phyloP scores from a whole-genome alignment of 2,797 vertebrate species.

The Trichosurus vulpecula region DNA sequence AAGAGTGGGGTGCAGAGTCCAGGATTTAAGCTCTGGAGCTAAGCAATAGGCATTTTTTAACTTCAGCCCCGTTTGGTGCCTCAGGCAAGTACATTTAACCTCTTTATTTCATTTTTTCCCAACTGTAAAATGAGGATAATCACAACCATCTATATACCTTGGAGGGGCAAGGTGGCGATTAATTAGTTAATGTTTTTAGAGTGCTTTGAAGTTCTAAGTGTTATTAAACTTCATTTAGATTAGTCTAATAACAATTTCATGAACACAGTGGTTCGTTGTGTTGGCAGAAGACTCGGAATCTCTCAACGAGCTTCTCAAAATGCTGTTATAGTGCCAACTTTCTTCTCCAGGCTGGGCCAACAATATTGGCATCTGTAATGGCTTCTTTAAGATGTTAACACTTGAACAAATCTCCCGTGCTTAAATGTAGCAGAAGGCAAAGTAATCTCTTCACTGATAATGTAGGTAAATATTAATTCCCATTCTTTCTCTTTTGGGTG shows the following conservation, averaged over 20 bases:
- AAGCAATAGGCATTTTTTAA: background rate
- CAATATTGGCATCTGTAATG: slow-evolving; percentile 37
- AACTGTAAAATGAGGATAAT: slow-evolving; percentile 59
- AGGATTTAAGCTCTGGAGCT: background rate
- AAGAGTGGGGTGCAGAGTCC: background rate
- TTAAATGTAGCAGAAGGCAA: slow-evolving; percentile 8
- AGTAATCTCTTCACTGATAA: slow-evolving; percentile 54
- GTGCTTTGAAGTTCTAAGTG: slow-evolving; percentile 65
- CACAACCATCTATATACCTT: slow-evolving; percentile 66
- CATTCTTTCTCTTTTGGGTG: slow-evolving; percentile 6
- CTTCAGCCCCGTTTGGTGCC: background rate
- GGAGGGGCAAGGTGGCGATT: slow-evolving; percentile 60
- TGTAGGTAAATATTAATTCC: slow-evolving; percentile 66
- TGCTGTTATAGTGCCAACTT: slow-evolving; percentile 43
- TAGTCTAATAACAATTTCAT: slow-evolving; percentile 54
- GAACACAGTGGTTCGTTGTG: slow-evolving; percentile 39
- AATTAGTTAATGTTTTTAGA: slow-evolving; percentile 71
- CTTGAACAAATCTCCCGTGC: slow-evolving; percentile 32
- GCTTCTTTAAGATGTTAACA: slow-evolving; percentile 17
- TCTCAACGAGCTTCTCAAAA: slow-evolving; percentile 65
- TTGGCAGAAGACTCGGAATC: slow-evolving; percentile 31
- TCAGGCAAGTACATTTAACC: background rate
- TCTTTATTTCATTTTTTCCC: slow-evolving; percentile 42
- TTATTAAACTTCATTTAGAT: slow-evolving; percentile 73
- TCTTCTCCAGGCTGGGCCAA: slow-evolving; percentile 53